Conservation (phyloP, 2,113 vertebrate species). For the Otus sunia region DNA sequence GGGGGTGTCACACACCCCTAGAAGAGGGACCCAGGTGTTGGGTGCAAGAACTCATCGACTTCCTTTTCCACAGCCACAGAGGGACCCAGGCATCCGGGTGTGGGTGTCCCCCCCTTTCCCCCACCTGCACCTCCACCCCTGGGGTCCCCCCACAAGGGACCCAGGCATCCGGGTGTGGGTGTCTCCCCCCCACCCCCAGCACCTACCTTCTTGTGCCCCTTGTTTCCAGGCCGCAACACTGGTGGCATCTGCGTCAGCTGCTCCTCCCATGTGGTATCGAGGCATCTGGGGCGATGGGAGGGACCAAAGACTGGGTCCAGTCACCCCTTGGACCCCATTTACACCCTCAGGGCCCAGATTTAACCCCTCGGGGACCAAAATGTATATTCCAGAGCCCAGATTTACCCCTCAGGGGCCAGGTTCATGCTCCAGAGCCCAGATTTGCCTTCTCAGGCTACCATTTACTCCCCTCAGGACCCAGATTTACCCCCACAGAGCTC, state of each 20-base stretch:
- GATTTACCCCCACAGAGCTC: too few relatives aligned
- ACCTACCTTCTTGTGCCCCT: background rate
- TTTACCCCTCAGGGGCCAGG: background rate
- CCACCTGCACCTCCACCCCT: background rate
- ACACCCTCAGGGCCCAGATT: background rate
- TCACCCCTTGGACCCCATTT: too few relatives aligned
- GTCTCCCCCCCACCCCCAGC: background rate
- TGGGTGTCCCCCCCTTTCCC: background rate
- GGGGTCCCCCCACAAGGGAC: too few relatives aligned
- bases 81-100: background rate
- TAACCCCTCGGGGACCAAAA: background rate
- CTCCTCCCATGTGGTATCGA: background rate
- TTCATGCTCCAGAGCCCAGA: too few relatives aligned
- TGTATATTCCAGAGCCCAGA: too few relatives aligned
- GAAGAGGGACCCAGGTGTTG: background rate
- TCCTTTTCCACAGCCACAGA: too few relatives aligned
- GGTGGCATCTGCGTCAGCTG: background rate
- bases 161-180: background rate
- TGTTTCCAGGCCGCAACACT: accelerated
- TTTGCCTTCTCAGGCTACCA: background rate
- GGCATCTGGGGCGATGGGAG: background rate
- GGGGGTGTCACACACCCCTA: background rate
- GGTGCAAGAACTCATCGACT: too few relatives aligned
- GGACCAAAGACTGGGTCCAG: background rate
- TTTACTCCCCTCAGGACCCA: too few relatives aligned